Evolutionary conservation across 2,113 vertebrate genomes (phyloP).

Genomic region (Caranx melampygus): DNA sequence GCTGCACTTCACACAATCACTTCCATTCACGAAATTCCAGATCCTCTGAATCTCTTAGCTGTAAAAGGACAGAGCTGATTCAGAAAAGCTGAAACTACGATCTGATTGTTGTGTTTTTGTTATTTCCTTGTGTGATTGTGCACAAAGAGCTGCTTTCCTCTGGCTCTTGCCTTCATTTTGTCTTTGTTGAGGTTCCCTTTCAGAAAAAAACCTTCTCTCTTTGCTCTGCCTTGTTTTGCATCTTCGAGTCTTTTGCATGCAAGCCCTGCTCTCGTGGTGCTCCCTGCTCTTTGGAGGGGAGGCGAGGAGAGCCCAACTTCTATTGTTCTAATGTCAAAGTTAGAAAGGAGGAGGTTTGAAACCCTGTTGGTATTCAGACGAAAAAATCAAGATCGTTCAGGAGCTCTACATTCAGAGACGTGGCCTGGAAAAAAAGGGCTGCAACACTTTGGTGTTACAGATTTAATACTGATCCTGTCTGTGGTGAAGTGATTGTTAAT

Average conservation of each 20-base stretch:
- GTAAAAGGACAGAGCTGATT: too few species aligned
- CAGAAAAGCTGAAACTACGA: neutral
- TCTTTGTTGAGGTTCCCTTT: slow-evolving; percentile 34
- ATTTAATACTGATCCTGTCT: neutral
- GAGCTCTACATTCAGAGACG: slow-evolving; percentile 36
- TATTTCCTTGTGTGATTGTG: neutral
- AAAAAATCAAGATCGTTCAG: slow-evolving; percentile 61
- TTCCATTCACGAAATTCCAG: slow-evolving; percentile 59
- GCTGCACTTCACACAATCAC: slow-evolving; percentile 56
- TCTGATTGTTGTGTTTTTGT: neutral
- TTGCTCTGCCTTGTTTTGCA: slow-evolving; percentile 70
- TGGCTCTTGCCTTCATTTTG: slow-evolving; percentile 29
- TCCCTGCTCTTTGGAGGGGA: slow-evolving; percentile 65
- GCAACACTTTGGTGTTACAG: neutral
- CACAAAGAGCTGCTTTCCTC: slow-evolving; percentile 16
- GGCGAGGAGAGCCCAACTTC: slow-evolving; percentile 62
- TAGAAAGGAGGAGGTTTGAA: slow-evolving; percentile 71
- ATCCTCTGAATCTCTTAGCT: neutral
- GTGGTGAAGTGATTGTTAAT: neutral
- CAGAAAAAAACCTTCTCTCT: slow-evolving; percentile 51
- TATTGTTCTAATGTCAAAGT: slow-evolving; percentile 78
- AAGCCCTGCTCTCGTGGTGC: slow-evolving; percentile 68
- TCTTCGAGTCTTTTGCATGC: slow-evolving; percentile 78
- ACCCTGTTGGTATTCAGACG: slow-evolving; percentile 62
- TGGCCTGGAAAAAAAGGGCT: slow-evolving; percentile 8